Base-by-base conservation (phyloP, 2,888 invertebrate genomes). In the Noctua comes region DNA sequence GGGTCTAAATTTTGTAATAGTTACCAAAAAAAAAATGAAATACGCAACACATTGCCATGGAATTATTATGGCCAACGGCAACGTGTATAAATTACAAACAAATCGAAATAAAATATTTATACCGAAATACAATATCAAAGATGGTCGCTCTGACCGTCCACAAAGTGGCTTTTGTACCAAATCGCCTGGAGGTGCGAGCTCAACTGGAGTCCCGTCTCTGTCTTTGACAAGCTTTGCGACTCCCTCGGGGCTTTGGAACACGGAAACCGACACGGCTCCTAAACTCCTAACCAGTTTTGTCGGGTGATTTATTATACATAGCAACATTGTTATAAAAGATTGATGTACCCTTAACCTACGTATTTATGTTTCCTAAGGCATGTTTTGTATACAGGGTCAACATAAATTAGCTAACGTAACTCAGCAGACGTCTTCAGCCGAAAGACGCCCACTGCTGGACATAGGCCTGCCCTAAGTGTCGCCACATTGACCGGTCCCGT, bases 211-310 rank as follows among this genome's bases (percentile, higher is more conserved):
- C 77, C 70, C 77, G 73, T 68, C 77, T 68, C 77, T 83, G 85
- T 83, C 80, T 85, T 86, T 87, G 87, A 81, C 87, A 87, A 81
- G 83, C 83, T 78, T 85, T 79, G 71, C 59, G 66, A 78, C 36
- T 64, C 80, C 80, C 80, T 27, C 68, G 65, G 79, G 85, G 76
- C 73, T 80, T 77, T 71, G 46, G 21, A 78, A 85, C 68, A 78
- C 51, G 64, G 87, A 80, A 86, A 79, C 82, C 75, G 70, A 83
- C 57, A 77, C 75, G 51, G 46, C 77, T 74, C 31, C 71, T 54
- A 68, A 54, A 80, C 62, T 78, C 46, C 46, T 72, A 76, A 75
- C 81, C 77, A 76, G 76, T 80, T 86, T 80, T 80, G 71, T 62
- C 10, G 13, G 46, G 21, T 69, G 75, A 85, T 80, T 83, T 79